These are phyloP conservation scores for Osedax fenrisi DNA, from an alignment of 2,888 invertebrate species.

Conservation along the genomic window DNA sequence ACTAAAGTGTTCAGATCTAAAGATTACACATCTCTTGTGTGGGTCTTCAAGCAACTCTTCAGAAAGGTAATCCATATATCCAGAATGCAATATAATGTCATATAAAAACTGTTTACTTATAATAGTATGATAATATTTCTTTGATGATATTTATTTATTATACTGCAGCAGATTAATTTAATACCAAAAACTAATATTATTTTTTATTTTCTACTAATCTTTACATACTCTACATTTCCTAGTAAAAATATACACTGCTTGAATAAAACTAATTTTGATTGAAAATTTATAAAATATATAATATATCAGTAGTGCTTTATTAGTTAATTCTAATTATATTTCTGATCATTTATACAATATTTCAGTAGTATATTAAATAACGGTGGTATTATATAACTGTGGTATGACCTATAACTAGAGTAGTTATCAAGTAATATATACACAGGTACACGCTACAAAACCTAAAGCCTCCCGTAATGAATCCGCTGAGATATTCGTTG, in stretches of 20 bases:
- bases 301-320: no score
- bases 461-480: constrained; percentile 94
- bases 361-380: neutral
- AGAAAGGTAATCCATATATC: constrained; percentile 61
- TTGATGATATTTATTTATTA: constrained; percentile 15
- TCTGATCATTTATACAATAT: neutral
- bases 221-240: no score
- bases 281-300: no score
- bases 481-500: constrained; percentile 95
- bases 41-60: constrained; percentile 91
- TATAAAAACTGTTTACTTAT: neutral
- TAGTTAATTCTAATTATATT: neutral
- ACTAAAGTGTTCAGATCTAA: constrained; percentile 96
- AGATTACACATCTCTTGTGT: constrained; percentile 84
- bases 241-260: no score
- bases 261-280: no score
- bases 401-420: no score
- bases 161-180: no score
- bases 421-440: no score
- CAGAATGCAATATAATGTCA: no score
- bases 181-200: no score
- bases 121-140: neutral
- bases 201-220: no score
- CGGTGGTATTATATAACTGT: no score
- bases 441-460: constrained; percentile 77